These are phyloP conservation scores for Poecilia velifera DNA, from an alignment of 2,797 vertebrate genomes.

Conservation along the genomic window DNA sequence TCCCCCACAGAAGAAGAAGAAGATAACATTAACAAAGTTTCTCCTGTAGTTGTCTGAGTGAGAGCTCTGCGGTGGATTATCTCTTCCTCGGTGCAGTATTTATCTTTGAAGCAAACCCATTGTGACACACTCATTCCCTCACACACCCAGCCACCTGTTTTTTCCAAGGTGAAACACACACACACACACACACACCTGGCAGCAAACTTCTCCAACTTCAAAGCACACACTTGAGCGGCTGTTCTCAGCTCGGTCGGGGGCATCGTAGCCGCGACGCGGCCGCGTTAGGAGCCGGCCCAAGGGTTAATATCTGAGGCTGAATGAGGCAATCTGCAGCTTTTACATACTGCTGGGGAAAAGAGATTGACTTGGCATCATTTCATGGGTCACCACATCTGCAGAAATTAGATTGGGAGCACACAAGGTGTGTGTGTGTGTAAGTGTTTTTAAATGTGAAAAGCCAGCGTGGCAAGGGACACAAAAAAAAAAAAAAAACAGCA, in stretches of 20 bases:
- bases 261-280: slow-evolving; percentile 39
- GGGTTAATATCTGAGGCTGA: slow-evolving; percentile 75
- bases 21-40: slow-evolving; percentile 60
- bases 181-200: slow-evolving; percentile 35
- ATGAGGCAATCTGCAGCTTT: slow-evolving; percentile 78
- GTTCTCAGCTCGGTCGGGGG: slow-evolving; percentile 43
- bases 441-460: slow-evolving; percentile 40
- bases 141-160: slow-evolving; percentile 4
- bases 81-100: slow-evolving; percentile 41
- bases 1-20: slow-evolving; percentile 23
- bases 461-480: slow-evolving; percentile 51
- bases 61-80: slow-evolving; percentile 56
- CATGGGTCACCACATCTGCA: slow-evolving; percentile 80
- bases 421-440: slow-evolving; percentile 34
- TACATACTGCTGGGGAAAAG: slow-evolving; percentile 70
- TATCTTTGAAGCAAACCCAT: slow-evolving; percentile 51
- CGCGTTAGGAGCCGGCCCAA: slow-evolving; percentile 53
- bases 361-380: slow-evolving; percentile 77
- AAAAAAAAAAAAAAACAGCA: slow-evolving; percentile 37
- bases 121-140: slow-evolving; percentile 12
- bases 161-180: not conserved
- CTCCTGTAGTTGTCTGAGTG: slow-evolving; percentile 29
- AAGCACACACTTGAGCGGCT: slow-evolving; percentile 34
- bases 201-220: slow-evolving; percentile 44
- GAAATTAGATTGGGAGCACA: slow-evolving; percentile 80